These are phyloP conservation scores for Drosophila nr. medialis DNA, from an alignment of 2,888 invertebrate species.

Conservation along the genomic window DNA sequence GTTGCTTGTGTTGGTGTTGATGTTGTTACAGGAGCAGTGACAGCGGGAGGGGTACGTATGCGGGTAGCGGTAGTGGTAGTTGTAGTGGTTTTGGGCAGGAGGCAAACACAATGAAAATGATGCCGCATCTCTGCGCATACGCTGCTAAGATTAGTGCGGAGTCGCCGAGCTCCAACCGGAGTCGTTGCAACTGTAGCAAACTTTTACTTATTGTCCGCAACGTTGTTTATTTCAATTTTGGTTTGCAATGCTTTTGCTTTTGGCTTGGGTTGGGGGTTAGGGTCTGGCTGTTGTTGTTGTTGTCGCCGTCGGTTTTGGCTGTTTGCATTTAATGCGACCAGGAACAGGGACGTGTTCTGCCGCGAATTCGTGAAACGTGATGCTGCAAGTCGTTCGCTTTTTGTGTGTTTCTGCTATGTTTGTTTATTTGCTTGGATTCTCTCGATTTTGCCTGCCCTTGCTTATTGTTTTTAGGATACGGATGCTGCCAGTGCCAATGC, in stretches of 20 bases:
- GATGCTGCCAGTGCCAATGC: constrained; percentile 37
- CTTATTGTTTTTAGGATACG: constrained; percentile 45
- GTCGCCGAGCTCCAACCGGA: constrained; percentile 35
- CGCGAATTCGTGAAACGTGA: constrained; percentile 81
- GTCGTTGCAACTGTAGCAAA: constrained; percentile 66
- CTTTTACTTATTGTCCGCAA: constrained; percentile 73
- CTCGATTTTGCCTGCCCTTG: constrained; percentile 51
- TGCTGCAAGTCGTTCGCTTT: constrained; percentile 73
- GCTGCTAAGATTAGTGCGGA: constrained; percentile 54
- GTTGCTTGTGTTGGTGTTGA: constrained; percentile 20
- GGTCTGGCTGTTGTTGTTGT: constrained; percentile 16
- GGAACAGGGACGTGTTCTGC: constrained; percentile 75
- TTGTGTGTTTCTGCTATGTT: constrained; percentile 28
- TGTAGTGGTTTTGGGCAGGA: constrained; percentile 3
- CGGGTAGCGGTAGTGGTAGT: constrained; percentile 2
- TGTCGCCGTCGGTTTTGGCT: constrained; percentile 48
- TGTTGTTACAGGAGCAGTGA: constrained; percentile 15
- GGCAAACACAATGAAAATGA: constrained; percentile 54
- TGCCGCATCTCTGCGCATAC: constrained; percentile 57
- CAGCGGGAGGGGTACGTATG: not conserved
- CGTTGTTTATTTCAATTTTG: constrained; percentile 73
- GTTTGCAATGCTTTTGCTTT: constrained; percentile 44
- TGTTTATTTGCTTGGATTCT: constrained; percentile 53
- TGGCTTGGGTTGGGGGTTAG: constrained; percentile 35
- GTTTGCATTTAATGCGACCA: constrained; percentile 75